Evolutionary conservation across 2,113 vertebrate species (phyloP), one percentile per base, ranked within the genome.

Genomic region (Cottus gobio): DNA sequence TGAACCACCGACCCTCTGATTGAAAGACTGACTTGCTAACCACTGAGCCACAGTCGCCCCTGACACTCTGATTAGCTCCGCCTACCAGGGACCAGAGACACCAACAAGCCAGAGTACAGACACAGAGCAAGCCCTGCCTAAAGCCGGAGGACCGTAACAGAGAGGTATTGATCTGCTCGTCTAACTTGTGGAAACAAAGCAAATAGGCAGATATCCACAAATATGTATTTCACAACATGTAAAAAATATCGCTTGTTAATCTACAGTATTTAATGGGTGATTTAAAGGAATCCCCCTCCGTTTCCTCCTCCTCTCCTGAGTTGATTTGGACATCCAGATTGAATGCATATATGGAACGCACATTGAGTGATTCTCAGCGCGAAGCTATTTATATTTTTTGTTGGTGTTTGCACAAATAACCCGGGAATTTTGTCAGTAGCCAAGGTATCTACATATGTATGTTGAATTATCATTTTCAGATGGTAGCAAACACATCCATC

Each of bases 401-500:
- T n/a, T 30, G 7, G 24, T 26, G n/a, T 28, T 13, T 50, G 6
- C 56, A 69, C 1, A 1, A 9, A 24, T 24, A 28, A 28, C 61
- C 56, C 26, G 26, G 26, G 1, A 2, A 24, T 58, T 37, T 28
- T n/a, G n/a, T 20, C 22, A 18, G 30, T 20, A 28, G 30, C 42
- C 18, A 7, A 10, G 36, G 31, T 67, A 67, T 76, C 50, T 15
- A 46, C 60, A 58, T 62, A 70, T 58, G 63, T 26, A 42, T 54
- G 24, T 57, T 46, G 48, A 37, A 50, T 62, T 83, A 74, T 70
- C 0, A 3, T 46, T 75, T 28, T 60, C n/a, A 67, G 64, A n/a
- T 20, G 30, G 58, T 0, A 66, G 39, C 46, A 39, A 37, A 52
- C 16, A 36, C 5, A 65, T 50, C n/a, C 8, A 30, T 28, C 46